Percentiles rank a stretch among this genome's conserved stretches.
These are phyloP conservation scores for Bursaphelenchus mucronatus DNA, from an alignment of 1,140 invertebrate species.

Conservation along the genomic window DNA sequence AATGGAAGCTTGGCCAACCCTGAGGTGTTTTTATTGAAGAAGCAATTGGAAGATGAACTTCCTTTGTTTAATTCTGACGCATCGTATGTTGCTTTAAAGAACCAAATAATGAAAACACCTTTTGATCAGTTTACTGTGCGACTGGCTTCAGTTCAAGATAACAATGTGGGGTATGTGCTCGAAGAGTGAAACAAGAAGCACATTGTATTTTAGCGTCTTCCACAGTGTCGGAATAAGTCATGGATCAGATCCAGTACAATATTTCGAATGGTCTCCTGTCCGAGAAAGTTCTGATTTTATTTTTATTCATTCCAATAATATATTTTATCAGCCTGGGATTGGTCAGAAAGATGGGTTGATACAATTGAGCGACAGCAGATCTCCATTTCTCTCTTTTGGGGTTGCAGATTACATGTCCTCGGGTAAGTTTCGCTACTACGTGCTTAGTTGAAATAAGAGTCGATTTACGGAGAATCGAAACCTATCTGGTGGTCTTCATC, in stretches of 20 bases:
- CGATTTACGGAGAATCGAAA: constrained; percentile 27
- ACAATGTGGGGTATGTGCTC: background rate
- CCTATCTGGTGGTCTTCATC: constrained; percentile 36
- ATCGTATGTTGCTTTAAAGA: constrained; percentile 1
- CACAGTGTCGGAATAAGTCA: background rate
- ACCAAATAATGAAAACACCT: background rate
- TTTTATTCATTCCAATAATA: constrained; percentile 31
- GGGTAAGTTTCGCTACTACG: constrained; percentile 7
- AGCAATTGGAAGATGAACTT: too few relatives aligned
- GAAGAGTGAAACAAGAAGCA: background rate
- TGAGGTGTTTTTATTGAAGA: too few relatives aligned
- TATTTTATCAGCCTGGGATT: constrained; percentile 24
- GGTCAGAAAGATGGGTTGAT: background rate
- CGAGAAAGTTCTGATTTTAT: constrained; percentile 21
- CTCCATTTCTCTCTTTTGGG: constrained; percentile 20
- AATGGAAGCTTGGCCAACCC: too few relatives aligned
- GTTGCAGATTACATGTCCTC: constrained; percentile 35
- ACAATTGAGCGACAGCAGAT: constrained; percentile 19
- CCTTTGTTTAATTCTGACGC: constrained; percentile 15
- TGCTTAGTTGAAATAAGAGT: constrained; percentile 19
- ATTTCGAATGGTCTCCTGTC: constrained; percentile 22
- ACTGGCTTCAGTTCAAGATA: background rate
- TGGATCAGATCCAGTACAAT: constrained; percentile 1
- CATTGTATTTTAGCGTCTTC: background rate
- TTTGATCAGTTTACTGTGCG: constrained; percentile 1